These are phyloP conservation scores for Turritopsis rubra DNA, from an alignment of 30 jellyfish, hydroid and myxozoan species.

Conservation along the genomic window DNA sequence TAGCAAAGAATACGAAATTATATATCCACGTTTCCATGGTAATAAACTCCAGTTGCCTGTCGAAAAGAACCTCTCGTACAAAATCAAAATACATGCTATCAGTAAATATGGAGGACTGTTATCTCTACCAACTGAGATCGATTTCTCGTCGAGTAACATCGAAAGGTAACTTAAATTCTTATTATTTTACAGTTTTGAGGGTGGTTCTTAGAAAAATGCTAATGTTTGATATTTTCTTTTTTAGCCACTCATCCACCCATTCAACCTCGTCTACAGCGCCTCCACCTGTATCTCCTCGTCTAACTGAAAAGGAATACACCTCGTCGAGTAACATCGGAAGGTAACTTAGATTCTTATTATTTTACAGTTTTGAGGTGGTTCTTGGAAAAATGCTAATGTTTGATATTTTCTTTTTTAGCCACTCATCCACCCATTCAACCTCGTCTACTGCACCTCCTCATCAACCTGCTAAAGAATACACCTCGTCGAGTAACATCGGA, in stretches of 20 bases:
- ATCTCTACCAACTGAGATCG: not conserved
- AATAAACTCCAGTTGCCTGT: not conserved
- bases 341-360: no score
- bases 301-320: not conserved
- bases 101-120: not conserved
- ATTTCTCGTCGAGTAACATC: not conserved
- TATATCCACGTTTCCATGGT: not conserved
- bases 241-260: not conserved
- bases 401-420: no score
- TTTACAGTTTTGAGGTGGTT: no score
- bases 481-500: no score
- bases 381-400: no score
- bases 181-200: not conserved
- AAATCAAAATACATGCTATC: not conserved
- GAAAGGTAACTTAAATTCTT: not conserved
- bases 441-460: no score
- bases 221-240: not conserved
- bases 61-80: not conserved
- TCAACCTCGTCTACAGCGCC: not conserved
- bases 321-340: not conserved
- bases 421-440: no score
- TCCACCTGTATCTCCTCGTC: not conserved
- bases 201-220: not conserved
- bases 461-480: no score
- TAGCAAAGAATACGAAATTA: not conserved